These are phyloP conservation scores for Platyura marginata DNA, from an alignment of 1,140 invertebrate genomes.

Conservation along the genomic window DNA sequence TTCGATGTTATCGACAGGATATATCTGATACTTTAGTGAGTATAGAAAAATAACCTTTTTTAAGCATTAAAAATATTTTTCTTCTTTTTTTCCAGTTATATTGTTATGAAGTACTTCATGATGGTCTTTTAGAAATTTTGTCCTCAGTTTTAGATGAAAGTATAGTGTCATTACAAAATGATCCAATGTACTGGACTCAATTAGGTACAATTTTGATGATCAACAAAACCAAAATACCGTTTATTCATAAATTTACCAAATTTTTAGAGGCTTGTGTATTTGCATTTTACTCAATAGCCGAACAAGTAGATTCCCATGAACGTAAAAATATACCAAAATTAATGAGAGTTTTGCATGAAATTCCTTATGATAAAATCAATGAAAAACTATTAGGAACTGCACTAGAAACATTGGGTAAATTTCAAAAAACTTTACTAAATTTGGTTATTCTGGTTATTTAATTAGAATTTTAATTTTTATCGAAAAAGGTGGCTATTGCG, in stretches of 20 bases:
- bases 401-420: constrained; percentile 48
- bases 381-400: constrained; percentile 41
- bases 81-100: constrained; percentile 40
- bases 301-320: constrained; percentile 47
- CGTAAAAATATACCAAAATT: constrained; percentile 39
- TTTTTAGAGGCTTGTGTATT: constrained; percentile 62
- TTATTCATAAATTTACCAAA: too few relatives aligned
- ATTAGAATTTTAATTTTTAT: constrained; percentile 1
- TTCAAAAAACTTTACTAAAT: too few relatives aligned
- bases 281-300: constrained; percentile 62
- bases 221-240: too few relatives aligned
- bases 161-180: constrained; percentile 25
- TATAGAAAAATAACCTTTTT: too few relatives aligned
- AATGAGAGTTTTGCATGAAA: constrained; percentile 42
- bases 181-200: constrained; percentile 23
- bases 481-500: constrained; percentile 51
- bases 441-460: too few relatives aligned
- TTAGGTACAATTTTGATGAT: constrained; percentile 26
- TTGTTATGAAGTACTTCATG: constrained; percentile 58
- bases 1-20: constrained; percentile 81
- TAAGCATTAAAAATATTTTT: constrained; percentile 1
- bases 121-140: constrained; percentile 45
- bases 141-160: constrained; percentile 33
- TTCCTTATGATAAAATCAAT: constrained; percentile 42
- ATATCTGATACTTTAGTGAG: constrained; percentile 69